Conservation (phyloP, 2,888 invertebrate genomes). For the Drosophila limbata region DNA sequence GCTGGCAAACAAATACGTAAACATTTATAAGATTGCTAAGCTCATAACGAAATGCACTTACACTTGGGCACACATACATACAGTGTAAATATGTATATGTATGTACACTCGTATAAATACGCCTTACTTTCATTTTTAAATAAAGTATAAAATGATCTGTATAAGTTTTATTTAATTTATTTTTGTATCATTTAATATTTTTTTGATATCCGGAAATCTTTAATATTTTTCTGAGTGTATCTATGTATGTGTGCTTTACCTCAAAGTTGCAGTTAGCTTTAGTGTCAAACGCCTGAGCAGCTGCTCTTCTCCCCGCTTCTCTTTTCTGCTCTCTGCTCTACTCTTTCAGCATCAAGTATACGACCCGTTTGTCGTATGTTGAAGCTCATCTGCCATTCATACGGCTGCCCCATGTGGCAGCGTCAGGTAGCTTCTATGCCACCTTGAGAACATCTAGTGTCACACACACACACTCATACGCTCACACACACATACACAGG, state of each 20-base stretch:
- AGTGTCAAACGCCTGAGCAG: conserved; percentile 54
- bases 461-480: conserved; percentile 3
- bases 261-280: conserved; percentile 45
- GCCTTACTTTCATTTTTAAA: no score
- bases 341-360: conserved; percentile 26
- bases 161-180: no score
- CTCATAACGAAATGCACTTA: conserved; percentile 80
- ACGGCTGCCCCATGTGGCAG: conserved; percentile 55
- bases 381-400: conserved; percentile 63
- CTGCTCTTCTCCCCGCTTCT: conserved; percentile 10
- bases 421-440: conserved; percentile 7
- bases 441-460: conserved; percentile 25
- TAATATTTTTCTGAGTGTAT: no score
- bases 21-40: conserved; percentile 80
- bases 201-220: no score
- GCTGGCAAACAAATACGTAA: conserved; percentile 76
- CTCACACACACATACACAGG: not conserved
- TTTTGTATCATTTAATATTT: no score
- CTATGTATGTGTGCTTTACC: conserved; percentile 34
- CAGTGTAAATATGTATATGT: not conserved
- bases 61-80: conserved; percentile 45
- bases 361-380: conserved; percentile 26
- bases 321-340: not conserved
- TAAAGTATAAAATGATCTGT: no score
- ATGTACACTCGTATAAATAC: not conserved